Evolutionary conservation across 1,140 invertebrate genomes (phyloP).

Genomic region (Andrena cerasifolii): DNA sequence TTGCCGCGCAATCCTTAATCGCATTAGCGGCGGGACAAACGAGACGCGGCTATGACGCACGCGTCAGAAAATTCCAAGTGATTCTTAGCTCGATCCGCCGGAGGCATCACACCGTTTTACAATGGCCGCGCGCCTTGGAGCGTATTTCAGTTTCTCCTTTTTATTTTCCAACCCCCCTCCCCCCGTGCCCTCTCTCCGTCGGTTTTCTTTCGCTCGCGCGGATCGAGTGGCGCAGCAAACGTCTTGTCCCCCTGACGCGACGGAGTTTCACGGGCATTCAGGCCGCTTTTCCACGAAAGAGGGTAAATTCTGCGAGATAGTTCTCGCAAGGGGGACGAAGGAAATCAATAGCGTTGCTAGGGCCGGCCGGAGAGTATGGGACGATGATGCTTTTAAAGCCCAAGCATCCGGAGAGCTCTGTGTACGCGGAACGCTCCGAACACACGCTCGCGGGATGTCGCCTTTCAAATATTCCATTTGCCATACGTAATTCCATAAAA

Average conservation of each 20-base stretch:
- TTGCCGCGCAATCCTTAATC: conserved; percentile 20
- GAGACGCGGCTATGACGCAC: not conserved
- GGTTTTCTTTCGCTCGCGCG: not conserved
- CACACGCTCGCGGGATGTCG: conserved; percentile 48
- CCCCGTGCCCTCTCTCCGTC: too few species aligned
- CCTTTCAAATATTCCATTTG: conserved; percentile 59
- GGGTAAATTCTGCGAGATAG: conserved; percentile 75
- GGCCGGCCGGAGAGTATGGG: conserved; percentile 72
- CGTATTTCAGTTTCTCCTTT: not conserved
- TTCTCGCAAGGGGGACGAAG: conserved; percentile 77
- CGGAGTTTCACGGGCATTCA: conserved; percentile 57
- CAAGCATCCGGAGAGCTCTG: conserved; percentile 68
- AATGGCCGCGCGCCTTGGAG: not conserved
- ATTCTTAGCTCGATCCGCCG: conserved; percentile 28
- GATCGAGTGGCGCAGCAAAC: conserved; percentile 8
- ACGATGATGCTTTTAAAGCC: conserved; percentile 80
- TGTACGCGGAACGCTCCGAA: conserved; percentile 67
- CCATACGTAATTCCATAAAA: conserved; percentile 47
- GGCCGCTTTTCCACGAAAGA: conserved; percentile 75
- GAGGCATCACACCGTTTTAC: not conserved
- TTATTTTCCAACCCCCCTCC: conserved; percentile 33
- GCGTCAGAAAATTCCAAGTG: conserved; percentile 18
- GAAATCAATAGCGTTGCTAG: conserved; percentile 83
- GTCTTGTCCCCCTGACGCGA: conserved; percentile 39
- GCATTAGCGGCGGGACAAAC: conserved; percentile 10